These are phyloP conservation scores for Iguana delicatissima DNA, from an alignment of 2,797 vertebrate species.

Conservation along the genomic window DNA sequence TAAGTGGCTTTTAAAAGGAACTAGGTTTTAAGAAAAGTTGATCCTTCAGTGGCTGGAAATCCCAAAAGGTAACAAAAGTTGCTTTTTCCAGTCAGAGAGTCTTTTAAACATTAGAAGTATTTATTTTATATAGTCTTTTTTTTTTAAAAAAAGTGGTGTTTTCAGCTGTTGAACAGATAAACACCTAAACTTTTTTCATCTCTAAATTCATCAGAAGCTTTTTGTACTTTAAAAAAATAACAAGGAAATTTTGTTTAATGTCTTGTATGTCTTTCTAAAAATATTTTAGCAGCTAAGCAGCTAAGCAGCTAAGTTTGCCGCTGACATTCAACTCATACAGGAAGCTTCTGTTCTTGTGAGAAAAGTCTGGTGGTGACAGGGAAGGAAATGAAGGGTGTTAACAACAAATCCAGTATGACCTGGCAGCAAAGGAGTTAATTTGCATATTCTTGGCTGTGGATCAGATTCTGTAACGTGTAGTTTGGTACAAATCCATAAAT, in stretches of 20 bases:
- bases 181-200: conserved; percentile 27
- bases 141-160: conserved; percentile 52
- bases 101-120: conserved; percentile 57
- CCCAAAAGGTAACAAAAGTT: conserved; percentile 34
- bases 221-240: conserved; percentile 45
- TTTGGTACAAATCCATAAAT: not conserved
- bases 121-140: conserved; percentile 40
- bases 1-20: conserved; percentile 48
- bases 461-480: not conserved
- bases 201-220: conserved; percentile 41
- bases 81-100: conserved; percentile 44
- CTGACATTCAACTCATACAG: conserved; percentile 51
- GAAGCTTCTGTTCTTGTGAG: conserved; percentile 54
- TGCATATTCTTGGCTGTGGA: not conserved
- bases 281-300: conserved; percentile 52
- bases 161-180: conserved; percentile 65
- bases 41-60: conserved; percentile 55
- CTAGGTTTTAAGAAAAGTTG: conserved; percentile 52
- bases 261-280: conserved; percentile 66
- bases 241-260: conserved; percentile 43
- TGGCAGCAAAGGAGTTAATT: not conserved
- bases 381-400: conserved; percentile 38
- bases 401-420: not conserved
- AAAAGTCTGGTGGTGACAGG: conserved; percentile 51
- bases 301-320: conserved; percentile 43